Conservation (phyloP, 2,113 vertebrate genomes). For the Dromaius novaehollandiae region DNA sequence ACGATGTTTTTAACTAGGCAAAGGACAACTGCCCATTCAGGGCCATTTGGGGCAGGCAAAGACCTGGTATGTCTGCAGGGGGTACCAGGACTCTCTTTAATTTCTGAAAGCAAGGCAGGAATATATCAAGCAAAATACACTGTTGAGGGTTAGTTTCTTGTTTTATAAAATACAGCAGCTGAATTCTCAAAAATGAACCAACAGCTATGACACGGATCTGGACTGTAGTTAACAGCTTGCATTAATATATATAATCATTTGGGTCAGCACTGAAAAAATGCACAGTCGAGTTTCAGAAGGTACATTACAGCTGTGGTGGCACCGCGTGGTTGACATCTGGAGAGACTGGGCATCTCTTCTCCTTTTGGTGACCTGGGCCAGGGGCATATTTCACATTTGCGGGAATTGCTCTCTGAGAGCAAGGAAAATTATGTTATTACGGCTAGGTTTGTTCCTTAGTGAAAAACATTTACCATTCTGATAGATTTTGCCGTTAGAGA, state of each 20-base stretch:
- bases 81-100: background rate
- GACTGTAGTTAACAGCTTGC: background rate
- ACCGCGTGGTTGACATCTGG: rapidly evolving
- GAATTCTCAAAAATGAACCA: background rate
- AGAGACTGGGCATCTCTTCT: background rate
- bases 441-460: background rate
- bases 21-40: background rate
- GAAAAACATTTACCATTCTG: background rate
- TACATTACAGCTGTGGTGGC: too few species aligned
- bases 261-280: rapidly evolving
- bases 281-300: rapidly evolving
- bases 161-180: background rate
- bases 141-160: rapidly evolving
- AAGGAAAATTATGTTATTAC: rapidly evolving
- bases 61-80: background rate
- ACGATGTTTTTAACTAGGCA: background rate
- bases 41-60: background rate
- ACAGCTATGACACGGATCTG: background rate
- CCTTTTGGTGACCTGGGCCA: rapidly evolving
- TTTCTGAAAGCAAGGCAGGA: background rate
- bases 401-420: background rate
- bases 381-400: too few species aligned
- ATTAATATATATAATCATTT: rapidly evolving
- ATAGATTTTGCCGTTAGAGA: background rate
- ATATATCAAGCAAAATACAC: background rate